These are phyloP conservation scores for Luscinia megarhynchos DNA, from an alignment of 2,797 vertebrate species.

Conservation along the genomic window DNA sequence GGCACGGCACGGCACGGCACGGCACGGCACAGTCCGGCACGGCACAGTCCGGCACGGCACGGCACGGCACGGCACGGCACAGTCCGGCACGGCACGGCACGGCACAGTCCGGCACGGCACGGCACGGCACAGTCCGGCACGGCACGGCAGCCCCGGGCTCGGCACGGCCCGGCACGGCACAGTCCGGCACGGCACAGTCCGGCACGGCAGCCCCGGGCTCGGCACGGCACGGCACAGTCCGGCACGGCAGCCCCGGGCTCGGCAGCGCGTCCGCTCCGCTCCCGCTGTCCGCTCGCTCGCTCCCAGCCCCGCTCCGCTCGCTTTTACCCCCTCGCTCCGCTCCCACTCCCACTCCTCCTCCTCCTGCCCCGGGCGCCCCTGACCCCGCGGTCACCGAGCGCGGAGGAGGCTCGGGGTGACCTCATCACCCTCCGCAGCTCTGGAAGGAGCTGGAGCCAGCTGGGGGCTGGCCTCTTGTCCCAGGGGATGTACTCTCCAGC, in stretches of 20 bases:
- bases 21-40: no score
- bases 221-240: neutral
- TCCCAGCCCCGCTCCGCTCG: neutral
- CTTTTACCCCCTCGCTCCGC: neutral
- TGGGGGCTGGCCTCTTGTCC: neutral
- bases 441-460: neutral
- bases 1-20: no score
- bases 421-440: accelerated
- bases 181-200: no score
- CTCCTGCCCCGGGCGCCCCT: neutral
- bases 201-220: no score
- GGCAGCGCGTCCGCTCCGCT: neutral
- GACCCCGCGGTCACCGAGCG: neutral
- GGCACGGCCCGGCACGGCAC: no score
- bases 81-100: neutral
- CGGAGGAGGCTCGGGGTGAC: neutral
- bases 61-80: no score
- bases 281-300: neutral
- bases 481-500: neutral
- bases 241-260: neutral
- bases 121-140: no score
- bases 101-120: neutral
- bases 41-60: no score
- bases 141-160: no score
- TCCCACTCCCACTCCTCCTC: neutral